Conservation (phyloP, 2,797 vertebrate genomes). For the Halcyon chelicuti region DNA sequence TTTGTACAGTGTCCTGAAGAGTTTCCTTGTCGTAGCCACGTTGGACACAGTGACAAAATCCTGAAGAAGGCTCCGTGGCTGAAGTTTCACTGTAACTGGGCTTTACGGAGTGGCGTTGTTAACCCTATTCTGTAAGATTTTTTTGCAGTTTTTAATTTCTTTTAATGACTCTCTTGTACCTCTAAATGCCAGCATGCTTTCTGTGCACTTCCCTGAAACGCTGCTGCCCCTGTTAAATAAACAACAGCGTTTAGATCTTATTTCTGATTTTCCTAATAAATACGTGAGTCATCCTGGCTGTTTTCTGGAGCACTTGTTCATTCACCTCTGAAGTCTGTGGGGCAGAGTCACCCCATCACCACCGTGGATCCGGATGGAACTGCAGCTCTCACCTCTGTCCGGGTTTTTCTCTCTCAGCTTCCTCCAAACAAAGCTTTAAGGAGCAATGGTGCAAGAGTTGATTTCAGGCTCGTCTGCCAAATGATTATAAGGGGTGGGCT, state of each 20-base stretch:
- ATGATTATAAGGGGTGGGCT: neutral
- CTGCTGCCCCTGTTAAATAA: neutral
- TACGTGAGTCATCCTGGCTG: neutral
- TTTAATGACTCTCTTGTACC: neutral
- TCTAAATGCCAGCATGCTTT: neutral
- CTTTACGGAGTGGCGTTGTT: neutral
- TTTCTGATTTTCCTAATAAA: conserved; percentile 30
- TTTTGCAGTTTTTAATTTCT: neutral
- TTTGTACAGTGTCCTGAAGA: neutral
- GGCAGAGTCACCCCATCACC: neutral
- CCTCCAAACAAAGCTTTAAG: neutral
- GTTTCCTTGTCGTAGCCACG: neutral
- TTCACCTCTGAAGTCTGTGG: neutral
- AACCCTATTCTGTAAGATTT: neutral
- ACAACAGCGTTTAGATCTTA: neutral
- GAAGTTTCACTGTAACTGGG: neutral
- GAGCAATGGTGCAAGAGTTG: neutral
- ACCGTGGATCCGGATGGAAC: accelerated
- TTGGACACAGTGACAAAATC: neutral
- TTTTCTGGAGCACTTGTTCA: neutral
- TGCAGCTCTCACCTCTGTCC: neutral
- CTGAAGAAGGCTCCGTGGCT: neutral
- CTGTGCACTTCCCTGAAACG: neutral
- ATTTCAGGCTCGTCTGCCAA: neutral
- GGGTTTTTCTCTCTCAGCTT: neutral